Evolutionary conservation across 2,888 invertebrate genomes (phyloP).

Genomic region (Luperina testacea): DNA sequence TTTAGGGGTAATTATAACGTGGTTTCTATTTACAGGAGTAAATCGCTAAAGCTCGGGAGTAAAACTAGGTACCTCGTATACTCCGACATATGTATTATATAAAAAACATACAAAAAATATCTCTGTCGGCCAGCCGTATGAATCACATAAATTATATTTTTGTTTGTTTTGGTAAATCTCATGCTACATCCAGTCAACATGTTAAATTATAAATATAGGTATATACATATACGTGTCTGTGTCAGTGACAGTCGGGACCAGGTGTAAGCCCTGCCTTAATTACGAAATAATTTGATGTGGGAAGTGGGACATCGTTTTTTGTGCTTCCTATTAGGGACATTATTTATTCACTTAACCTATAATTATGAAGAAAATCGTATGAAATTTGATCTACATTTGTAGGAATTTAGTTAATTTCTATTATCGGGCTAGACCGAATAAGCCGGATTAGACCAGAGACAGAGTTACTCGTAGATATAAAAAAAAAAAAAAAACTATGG

Average conservation of each 20-base stretch:
- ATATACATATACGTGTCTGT: not conserved
- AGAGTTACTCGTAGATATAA: not conserved
- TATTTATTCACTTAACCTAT: slow-evolving; percentile 47
- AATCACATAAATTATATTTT: slow-evolving; percentile 16
- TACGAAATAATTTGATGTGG: slow-evolving; percentile 70
- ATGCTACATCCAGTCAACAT: slow-evolving; percentile 4
- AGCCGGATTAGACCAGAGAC: not conserved
- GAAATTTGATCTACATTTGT: not conserved
- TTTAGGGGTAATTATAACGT: too few relatives aligned
- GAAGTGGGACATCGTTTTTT: slow-evolving; percentile 62
- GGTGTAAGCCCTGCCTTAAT: slow-evolving; percentile 70
- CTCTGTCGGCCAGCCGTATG: not conserved
- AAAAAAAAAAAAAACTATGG: not conserved
- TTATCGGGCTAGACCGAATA: not conserved
- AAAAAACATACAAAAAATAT: not conserved
- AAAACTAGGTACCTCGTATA: too few relatives aligned
- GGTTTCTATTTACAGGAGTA: too few relatives aligned
- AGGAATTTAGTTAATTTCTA: not conserved
- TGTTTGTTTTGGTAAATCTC: slow-evolving; percentile 34
- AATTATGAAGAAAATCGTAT: slow-evolving; percentile 11
- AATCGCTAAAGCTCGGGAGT: too few relatives aligned
- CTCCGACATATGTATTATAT: not conserved
- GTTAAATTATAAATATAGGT: not conserved
- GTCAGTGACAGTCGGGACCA: slow-evolving; percentile 57
- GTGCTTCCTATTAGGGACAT: slow-evolving; percentile 29